Evolutionary conservation across 2,888 invertebrate species (phyloP).

Genomic region (Julus scanicus): DNA sequence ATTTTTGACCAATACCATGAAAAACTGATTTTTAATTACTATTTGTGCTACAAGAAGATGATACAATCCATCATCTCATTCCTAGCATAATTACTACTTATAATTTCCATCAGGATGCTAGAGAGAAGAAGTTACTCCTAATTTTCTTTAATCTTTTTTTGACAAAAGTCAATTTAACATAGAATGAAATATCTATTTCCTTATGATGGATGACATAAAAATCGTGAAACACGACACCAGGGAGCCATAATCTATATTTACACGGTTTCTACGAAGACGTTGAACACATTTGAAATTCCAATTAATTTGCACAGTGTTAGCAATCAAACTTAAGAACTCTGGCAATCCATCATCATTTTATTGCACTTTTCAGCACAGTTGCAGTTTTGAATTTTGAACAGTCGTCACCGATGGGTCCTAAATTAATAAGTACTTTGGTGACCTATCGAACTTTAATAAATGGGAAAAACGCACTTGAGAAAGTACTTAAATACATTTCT

Average conservation of each 20-base stretch:
- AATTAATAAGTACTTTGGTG: not conserved
- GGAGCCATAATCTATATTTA: too few species aligned
- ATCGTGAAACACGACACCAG: slow-evolving; percentile 21
- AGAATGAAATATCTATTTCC: not conserved
- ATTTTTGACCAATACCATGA: not conserved
- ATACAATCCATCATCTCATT: too few species aligned
- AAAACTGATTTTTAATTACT: not conserved
- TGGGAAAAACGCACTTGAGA: too few species aligned
- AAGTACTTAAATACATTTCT: too few species aligned
- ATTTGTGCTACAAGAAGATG: not conserved
- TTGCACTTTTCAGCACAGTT: not conserved
- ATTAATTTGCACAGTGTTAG: slow-evolving; percentile 17
- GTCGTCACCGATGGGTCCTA: not conserved
- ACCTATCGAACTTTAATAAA: too few species aligned
- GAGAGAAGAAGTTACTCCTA: too few species aligned
- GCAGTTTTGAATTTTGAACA: not conserved
- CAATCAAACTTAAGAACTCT: not conserved
- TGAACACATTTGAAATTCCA: not conserved
- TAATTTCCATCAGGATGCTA: too few species aligned
- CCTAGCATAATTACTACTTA: too few species aligned
- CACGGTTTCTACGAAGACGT: not conserved
- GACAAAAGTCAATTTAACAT: not conserved
- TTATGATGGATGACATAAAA: slow-evolving; percentile 33
- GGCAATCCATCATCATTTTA: not conserved
- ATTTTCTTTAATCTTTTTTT: too few species aligned